Conservation (phyloP, 2,797 vertebrate species). For the Cygnus olor region DNA sequence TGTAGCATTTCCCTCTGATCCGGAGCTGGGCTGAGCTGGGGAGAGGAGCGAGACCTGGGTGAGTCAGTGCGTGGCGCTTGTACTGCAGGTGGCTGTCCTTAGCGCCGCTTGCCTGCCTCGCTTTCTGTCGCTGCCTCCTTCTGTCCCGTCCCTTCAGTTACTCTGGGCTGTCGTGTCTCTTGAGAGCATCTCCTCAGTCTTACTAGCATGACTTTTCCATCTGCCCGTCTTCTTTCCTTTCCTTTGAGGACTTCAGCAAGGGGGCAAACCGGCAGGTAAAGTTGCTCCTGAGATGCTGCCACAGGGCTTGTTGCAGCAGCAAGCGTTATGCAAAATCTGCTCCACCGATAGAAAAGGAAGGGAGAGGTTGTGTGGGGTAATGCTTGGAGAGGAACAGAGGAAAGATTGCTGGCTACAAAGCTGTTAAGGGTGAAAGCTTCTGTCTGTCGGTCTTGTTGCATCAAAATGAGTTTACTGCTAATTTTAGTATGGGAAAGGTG, state of each 20-base stretch:
- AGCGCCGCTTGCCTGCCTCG: background rate
- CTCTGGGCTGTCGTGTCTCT: background rate
- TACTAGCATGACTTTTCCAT: background rate
- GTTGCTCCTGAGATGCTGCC: background rate
- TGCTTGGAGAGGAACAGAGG: background rate
- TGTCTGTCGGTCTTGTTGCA: background rate
- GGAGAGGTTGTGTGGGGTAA: background rate
- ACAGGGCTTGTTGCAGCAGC: background rate
- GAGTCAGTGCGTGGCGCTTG: constrained; percentile 26
- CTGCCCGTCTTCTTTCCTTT: background rate
- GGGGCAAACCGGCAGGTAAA: background rate
- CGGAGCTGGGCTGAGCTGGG: background rate
- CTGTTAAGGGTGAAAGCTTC: background rate
- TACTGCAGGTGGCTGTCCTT: background rate
- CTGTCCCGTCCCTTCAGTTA: background rate
- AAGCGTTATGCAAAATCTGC: background rate
- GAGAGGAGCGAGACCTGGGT: background rate
- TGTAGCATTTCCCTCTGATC: constrained; percentile 15
- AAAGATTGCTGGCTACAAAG: background rate
- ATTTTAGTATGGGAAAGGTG: background rate
- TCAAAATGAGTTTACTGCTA: background rate
- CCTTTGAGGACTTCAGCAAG: background rate
- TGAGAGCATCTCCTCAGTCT: background rate
- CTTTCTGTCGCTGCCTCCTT: background rate
- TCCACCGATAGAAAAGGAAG: background rate